phyloP scores from a whole-genome alignment of 2,797 vertebrate genomes.

The Phataginus tricuspis region DNA sequence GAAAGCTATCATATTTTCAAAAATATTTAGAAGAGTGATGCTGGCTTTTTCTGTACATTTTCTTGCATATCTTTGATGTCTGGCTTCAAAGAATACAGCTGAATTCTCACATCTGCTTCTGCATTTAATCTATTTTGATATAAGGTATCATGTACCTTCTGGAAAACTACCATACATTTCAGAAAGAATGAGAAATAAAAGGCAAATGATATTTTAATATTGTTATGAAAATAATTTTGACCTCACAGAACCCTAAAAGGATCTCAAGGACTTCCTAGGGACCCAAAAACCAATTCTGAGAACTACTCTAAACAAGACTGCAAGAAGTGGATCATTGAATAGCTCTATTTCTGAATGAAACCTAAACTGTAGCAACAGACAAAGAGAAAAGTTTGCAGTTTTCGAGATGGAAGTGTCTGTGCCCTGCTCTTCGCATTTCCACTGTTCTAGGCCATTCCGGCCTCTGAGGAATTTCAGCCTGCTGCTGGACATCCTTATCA shows the following conservation, averaged over 20 bases:
- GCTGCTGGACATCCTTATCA: not conserved
- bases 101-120: not conserved
- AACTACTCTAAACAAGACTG: not conserved
- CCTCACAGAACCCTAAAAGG: not conserved
- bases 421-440: not conserved
- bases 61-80: not conserved
- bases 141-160: not conserved
- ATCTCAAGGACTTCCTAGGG: not conserved
- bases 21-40: not conserved
- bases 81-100: not conserved
- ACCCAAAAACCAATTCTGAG: conserved; percentile 1
- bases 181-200: conserved; percentile 13
- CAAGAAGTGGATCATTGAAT: not conserved
- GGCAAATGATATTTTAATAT: not conserved
- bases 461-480: not conserved
- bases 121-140: not conserved
- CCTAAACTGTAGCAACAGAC: not conserved
- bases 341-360: not conserved
- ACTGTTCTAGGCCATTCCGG: not conserved
- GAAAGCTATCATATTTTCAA: conserved; percentile 20
- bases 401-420: not conserved
- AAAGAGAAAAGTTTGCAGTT: not conserved
- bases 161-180: not conserved
- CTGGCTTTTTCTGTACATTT: not conserved
- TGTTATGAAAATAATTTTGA: conserved; percentile 48